Base-by-base conservation (phyloP, 2,113 vertebrate species). In the Engraulis encrasicolus region DNA sequence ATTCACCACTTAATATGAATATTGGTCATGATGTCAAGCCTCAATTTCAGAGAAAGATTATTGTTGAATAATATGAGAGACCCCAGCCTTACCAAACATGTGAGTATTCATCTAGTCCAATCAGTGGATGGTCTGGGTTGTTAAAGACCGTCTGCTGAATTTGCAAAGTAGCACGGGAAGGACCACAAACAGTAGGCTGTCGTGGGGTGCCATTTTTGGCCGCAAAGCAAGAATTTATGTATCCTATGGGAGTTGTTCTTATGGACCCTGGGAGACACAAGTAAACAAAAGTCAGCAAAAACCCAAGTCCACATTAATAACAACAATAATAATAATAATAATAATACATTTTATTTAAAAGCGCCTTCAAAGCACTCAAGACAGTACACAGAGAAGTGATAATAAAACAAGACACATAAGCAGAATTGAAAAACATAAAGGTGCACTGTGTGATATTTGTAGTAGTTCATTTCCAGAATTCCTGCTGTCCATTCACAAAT, bases 151-250 rank as follows among this genome's bases (percentile, higher is more conserved):
- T 93, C 78, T 92, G 94, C 87, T 89, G 92, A 86, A 98, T 94
- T 85, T 85, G 91, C 77, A 98, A 91, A 45, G 92, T 90, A 61
- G 95, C 97, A 31, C 96, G 94, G 0, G 97, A 97, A 12, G 92
- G 87, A 23, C 92, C 91, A 88, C 97, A 97, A 48, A 98, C 84
- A 9, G 94, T 94, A 3, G 96, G 96, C 90, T 98, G 97, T 45
- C 97, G 93, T 71, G 97, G 97, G 0, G 96, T 97, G 37, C 96
- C 97, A 49, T 95, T 97, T 93, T 98, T 98, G 54, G 90, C 88
- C 0, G 89, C 91, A 82, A 97, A 98, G 89, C 97, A 98, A 48
- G 96, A 97, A 82, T 92, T 94, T 78, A 98, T 94, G 89, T 94
- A 96, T 48, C 96, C 97, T 37, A 98, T 95, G 0, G 97, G 97